Evolutionary conservation across 2,797 vertebrate genomes (phyloP).

Genomic region (Dromococcyx pavoninus): DNA sequence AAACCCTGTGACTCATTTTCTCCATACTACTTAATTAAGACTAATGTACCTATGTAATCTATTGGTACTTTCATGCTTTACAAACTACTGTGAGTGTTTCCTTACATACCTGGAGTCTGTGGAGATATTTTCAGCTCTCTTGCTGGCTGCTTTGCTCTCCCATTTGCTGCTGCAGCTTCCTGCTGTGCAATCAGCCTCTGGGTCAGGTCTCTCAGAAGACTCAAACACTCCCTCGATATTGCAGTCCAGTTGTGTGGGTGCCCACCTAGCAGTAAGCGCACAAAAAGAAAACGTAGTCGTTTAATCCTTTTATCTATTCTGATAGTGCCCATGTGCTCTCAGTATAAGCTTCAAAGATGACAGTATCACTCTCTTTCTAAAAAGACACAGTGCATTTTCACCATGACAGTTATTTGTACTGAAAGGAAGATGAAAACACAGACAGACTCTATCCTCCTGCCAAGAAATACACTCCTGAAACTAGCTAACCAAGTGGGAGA

Average conservation of each 20-base stretch:
- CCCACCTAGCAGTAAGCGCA: slow-evolving; percentile 80
- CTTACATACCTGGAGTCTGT: slow-evolving; percentile 65
- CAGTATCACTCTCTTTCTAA: not conserved
- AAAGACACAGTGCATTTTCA: not conserved
- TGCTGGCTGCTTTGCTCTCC: slow-evolving; percentile 81
- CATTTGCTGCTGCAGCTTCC: slow-evolving; percentile 90
- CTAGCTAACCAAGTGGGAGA: not conserved
- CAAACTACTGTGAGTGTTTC: not conserved
- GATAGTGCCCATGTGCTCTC: not conserved
- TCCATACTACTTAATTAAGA: not conserved
- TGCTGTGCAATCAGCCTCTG: slow-evolving; percentile 88
- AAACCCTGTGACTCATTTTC: not conserved
- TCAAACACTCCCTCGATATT: slow-evolving; percentile 89
- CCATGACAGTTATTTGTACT: not conserved
- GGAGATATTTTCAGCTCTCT: slow-evolving; percentile 73
- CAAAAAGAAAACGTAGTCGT: not conserved
- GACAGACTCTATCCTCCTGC: not conserved
- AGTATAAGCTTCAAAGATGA: not conserved
- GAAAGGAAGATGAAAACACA: not conserved
- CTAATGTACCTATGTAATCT: not conserved
- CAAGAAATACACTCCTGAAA: not conserved
- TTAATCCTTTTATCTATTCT: not conserved
- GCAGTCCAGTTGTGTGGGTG: slow-evolving; percentile 96
- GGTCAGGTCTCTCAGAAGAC: slow-evolving; percentile 86
- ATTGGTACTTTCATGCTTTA: not conserved